These are phyloP conservation scores for Alauda arvensis DNA, from an alignment of 2,797 vertebrate genomes.

Conservation along the genomic window DNA sequence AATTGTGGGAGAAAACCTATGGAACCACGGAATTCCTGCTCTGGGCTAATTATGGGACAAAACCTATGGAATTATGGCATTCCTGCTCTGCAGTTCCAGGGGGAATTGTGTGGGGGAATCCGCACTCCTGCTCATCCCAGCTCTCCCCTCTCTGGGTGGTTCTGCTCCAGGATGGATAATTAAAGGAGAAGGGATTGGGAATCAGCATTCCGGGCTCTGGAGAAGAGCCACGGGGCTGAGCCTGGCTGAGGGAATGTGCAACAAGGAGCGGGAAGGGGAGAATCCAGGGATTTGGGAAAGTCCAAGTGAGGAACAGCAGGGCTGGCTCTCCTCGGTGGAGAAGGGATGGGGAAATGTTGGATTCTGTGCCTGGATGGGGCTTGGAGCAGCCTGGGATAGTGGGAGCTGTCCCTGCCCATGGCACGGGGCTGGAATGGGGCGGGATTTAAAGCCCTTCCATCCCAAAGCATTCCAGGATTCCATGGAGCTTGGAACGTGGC, in stretches of 20 bases:
- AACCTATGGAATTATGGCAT: not conserved
- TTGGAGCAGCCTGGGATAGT: not conserved
- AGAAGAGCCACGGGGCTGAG: not conserved
- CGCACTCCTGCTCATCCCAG: not conserved
- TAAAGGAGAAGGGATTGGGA: not conserved
- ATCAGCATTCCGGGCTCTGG: not conserved
- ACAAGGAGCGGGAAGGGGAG: not conserved
- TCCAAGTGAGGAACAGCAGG: not conserved
- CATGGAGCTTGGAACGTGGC: too few relatives aligned
- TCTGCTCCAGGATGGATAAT: not conserved
- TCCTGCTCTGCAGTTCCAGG: not conserved
- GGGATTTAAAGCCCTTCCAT: not conserved
- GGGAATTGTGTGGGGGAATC: not conserved
- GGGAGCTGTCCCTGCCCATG: not conserved
- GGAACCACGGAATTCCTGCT: slow-evolving; percentile 6
- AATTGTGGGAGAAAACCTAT: slow-evolving; percentile 7
- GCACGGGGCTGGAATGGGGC: not conserved
- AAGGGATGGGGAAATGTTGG: not conserved
- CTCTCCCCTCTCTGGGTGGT: not conserved
- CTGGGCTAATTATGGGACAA: not conserved
- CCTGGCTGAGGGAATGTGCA: not conserved
- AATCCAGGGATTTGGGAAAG: not conserved
- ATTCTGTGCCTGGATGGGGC: not conserved
- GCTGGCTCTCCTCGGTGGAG: not conserved
- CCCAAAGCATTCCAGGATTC: not conserved